phyloP scores from a whole-genome alignment of 2,888 invertebrate species.

The Colletes collaris region DNA sequence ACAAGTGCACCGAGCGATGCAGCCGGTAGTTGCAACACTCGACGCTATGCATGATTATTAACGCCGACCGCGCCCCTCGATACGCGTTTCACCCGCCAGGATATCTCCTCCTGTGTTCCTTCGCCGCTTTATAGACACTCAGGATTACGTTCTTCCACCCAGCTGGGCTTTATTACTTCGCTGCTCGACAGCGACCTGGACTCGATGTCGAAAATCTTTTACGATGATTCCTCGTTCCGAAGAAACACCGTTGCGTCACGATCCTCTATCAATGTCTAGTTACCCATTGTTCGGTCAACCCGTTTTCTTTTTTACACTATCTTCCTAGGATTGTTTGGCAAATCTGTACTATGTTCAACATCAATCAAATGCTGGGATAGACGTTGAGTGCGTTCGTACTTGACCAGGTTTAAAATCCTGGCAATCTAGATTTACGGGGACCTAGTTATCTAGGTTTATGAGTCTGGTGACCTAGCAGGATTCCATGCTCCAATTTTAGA shows the following conservation, averaged over 20 bases:
- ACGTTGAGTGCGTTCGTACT: no score
- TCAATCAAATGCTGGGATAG: no score
- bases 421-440: no score
- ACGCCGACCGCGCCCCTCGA: conserved; percentile 58
- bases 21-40: conserved; percentile 59
- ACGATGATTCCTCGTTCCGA: neutral
- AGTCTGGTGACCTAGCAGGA: no score
- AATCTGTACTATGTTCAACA: no score
- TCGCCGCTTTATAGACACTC: conserved; percentile 37
- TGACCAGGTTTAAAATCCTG: no score
- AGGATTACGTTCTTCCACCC: conserved; percentile 18
- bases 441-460: no score
- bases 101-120: conserved; percentile 46
- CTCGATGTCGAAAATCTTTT: conserved; percentile 27
- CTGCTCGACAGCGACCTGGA: neutral
- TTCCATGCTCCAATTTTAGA: no score
- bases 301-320: no score
- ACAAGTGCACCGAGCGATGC: conserved; percentile 55
- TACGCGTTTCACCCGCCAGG: conserved; percentile 34
- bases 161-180: conserved; percentile 13
- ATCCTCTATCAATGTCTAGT: neutral
- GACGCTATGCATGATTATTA: conserved; percentile 63
- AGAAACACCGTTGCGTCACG: neutral
- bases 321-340: no score
- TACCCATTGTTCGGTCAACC: no score